Base-by-base conservation (phyloP, 1,140 invertebrate species). In the Triops cancriformis region DNA sequence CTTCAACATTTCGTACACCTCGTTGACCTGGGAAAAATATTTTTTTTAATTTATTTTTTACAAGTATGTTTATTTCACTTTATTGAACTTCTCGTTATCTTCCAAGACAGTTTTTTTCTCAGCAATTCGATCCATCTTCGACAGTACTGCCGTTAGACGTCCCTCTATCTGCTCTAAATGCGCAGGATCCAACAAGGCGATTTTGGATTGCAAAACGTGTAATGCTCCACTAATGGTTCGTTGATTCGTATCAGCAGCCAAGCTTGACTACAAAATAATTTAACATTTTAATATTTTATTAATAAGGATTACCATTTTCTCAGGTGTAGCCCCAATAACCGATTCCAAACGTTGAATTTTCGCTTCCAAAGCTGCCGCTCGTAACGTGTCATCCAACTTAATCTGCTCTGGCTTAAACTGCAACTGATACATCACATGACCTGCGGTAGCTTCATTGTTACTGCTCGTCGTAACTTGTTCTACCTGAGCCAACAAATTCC, bases 1-100 rank as follows among this genome's bases (percentile, higher is more conserved):
- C 83, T 94, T 94, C 73, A 94, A 87, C 72, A 95, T 85, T 80
- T 96, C 93, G 85, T 96, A 94, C 79, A 97, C 86, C 83, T 96
- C 94, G 26, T 88, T 85, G 73, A 96, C 89, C 91, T 93, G 83
- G 73, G 83, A 86, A 75, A 11, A 78, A 26, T 14, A 41, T 43
- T 14, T 41, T 31, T 27, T 75, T 31, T 14, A 75, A 26, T 18
- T 26, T 28, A 75, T 4, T 14, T 73, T 0, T 41, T 14, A 41
- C 0, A 23, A 79, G 73, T 75, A 85, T 37, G 31, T 37, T 37
- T 2, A 37, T 4, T 2, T 37, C 7, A 91, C 90, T 86, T 94
- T 96, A 79, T 90, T 91, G 80, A 93, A 90, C 78, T 91, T 89
- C 74, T 94, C 92, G 5, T 89, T 87, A 83, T 94, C 91, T 75